Evolutionary conservation across 2,888 invertebrate genomes (phyloP), one percentile per base, ranked within the genome.

Genomic region (Carabus problematicus): DNA sequence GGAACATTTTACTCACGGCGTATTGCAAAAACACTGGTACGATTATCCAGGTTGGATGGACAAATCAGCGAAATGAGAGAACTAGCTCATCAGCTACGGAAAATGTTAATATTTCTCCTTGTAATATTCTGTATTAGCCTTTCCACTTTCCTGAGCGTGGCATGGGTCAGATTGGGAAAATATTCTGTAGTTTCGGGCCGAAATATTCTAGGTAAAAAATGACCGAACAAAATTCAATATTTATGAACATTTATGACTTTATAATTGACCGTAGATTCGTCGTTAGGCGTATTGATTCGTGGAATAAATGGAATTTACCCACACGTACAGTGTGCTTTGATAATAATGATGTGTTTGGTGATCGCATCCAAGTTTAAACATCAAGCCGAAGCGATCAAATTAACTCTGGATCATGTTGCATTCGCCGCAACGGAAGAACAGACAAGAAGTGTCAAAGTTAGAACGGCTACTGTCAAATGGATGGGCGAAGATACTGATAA

Each of bases 331-430:
- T 54, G 54, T 18, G 54, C 19, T 14, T 18, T 54, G 8, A 11
- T 54, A 18, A 8, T 54, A 54, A 54, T n/a, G 16, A 16, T 54
- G 9, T 54, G 54, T 16, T 54, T 54, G 8, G n/a, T 54, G 18
- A 54, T 54, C n/a, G 14, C 19, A 8, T 54, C 54, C n/a, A 19
- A 54, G 19, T 54, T 18, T 54, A 11, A 54, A 18, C 18, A 16
- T 18, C 18, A 56, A 9, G 64, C 64, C 8, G 63, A 64, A 42
- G 11, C 63, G 42, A 42, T 64, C 6, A 54, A 64, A 54, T 54
- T 41, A 11, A 64, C 63, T 18, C 11, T 64, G 52, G 54, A 64
- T 40, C 42, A 64, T 42, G 54, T 49, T 42, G 3, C 41, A 11
- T 41, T 54, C 19, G 41, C 16, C 42, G 16, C 63, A 41, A 18